Evolutionary conservation across 2,888 invertebrate species (phyloP).

Genomic region (Cantharis rufa): DNA sequence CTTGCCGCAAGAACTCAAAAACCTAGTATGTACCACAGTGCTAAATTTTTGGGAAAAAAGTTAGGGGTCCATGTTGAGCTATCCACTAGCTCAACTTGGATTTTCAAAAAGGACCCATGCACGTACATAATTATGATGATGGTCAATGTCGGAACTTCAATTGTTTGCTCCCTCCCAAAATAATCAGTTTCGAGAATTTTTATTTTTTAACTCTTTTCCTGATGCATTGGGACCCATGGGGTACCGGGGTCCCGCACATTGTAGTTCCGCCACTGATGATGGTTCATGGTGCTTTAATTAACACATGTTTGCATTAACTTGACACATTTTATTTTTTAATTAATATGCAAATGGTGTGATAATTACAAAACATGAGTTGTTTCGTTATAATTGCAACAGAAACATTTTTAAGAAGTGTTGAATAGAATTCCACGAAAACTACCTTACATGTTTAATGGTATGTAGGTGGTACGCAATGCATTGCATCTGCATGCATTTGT

Average conservation of each 20-base stretch:
- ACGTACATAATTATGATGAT: too few species aligned
- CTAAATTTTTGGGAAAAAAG: background rate
- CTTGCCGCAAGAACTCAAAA: background rate
- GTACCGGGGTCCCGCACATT: too few species aligned
- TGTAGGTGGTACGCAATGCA: constrained; percentile 24
- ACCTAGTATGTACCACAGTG: background rate
- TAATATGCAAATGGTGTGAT: background rate
- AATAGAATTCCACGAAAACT: constrained; percentile 17
- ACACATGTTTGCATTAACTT: background rate
- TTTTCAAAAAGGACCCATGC: background rate
- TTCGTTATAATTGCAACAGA: constrained; percentile 4
- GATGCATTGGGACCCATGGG: too few species aligned
- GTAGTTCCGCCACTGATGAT: too few species aligned
- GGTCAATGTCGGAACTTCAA: too few species aligned
- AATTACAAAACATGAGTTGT: background rate
- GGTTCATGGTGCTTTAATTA: background rate
- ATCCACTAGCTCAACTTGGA: too few species aligned
- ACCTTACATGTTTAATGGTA: constrained; percentile 6
- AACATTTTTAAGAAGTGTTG: constrained; percentile 1
- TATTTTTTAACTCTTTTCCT: too few species aligned
- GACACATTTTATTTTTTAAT: background rate
- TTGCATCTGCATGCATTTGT: constrained; percentile 27
- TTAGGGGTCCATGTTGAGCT: too few species aligned
- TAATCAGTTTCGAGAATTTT: too few species aligned
- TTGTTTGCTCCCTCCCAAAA: too few species aligned